Evolutionary conservation across 2,888 invertebrate genomes (phyloP), one percentile per base, ranked within the genome.

Genomic region (Alsophila aescularia): DNA sequence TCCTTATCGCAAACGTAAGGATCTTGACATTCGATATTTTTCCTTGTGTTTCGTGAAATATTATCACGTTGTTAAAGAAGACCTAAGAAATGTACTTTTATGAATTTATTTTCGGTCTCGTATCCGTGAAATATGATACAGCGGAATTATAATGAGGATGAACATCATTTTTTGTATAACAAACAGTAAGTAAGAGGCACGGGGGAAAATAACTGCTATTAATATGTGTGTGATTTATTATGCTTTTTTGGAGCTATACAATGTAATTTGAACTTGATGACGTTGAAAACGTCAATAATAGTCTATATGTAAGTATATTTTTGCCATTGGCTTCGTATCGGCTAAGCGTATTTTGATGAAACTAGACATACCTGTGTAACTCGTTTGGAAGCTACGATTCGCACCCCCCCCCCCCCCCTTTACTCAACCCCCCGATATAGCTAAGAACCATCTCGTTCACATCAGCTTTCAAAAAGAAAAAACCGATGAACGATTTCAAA

Each of bases 61-160:
- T 79, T 79, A 85, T 81, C 77, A 71, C 73, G 74, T 80, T 80
- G 74, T 79, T 74, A 71, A 73, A 71, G 86, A 86, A 86, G 82
- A 76, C 86, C 70, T 81, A 81, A 72, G 71, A 85, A 81, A 75
- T 72, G 61, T 71, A 77, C 74, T 82, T 79, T 63, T 65, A 75
- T 76, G 69, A 81, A 77, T 79, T 81, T 78, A 72, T 73, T 72
- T 70, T 72, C 68, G 66, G 52, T 72, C 68, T 77, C 70, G 64
- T 72, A 66, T 80, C 77, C 73, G 61, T 66, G 80, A 71, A 79
- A 83, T 66, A 55, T 56, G 76, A 85, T 81, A 82, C 74, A 69
- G 68, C 62, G 73, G 70, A 70, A 73, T 74, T 70, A 67, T 69
- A 66, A 70, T 69, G 61, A 66, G 51, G 62, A 62, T 62, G 53